A percentile compares a stretch with the other conserved stretches of the same genome.
These are phyloP conservation scores for Epicampocera succincta DNA, from an alignment of 2,888 invertebrate species.

Conservation along the genomic window DNA sequence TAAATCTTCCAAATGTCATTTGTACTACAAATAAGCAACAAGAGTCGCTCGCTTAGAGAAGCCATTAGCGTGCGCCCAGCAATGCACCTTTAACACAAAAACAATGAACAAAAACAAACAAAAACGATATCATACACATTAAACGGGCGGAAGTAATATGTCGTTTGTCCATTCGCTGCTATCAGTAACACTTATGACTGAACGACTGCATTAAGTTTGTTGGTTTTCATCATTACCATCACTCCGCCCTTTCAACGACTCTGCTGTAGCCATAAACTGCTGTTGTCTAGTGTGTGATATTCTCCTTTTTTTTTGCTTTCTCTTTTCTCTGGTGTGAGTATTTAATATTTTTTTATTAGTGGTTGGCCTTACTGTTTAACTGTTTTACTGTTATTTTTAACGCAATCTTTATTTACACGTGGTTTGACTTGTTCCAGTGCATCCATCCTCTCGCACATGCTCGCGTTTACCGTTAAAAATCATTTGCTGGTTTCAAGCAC, in stretches of 20 bases:
- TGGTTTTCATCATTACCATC: conserved; percentile 50
- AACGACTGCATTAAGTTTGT: conserved; percentile 59
- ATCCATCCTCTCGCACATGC: not conserved
- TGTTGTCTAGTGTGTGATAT: conserved; percentile 18
- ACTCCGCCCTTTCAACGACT: conserved; percentile 39
- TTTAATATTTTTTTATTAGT: conserved; percentile 30
- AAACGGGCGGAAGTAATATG: conserved; percentile 50
- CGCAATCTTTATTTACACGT: conserved; percentile 67
- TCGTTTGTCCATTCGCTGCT: conserved; percentile 53
- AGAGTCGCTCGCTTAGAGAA: conserved; percentile 10
- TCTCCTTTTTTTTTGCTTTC: not conserved
- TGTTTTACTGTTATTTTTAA: conserved; percentile 53
- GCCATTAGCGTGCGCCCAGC: conserved; percentile 22
- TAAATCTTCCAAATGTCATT: conserved; percentile 1
- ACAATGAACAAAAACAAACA: not conserved
- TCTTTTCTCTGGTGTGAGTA: not conserved
- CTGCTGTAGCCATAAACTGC: conserved; percentile 13
- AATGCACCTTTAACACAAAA: conserved; percentile 33
- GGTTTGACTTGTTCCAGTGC: conserved; percentile 59
- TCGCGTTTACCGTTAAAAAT: conserved; percentile 6
- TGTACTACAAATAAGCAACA: conserved; percentile 2
- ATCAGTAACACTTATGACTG: conserved; percentile 68
- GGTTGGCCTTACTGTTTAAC: conserved; percentile 16
- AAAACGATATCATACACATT: not conserved
- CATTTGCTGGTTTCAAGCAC: not conserved